Evolutionary conservation across 2,113 vertebrate species (phyloP), one percentile per base, ranked within the genome.

Genomic region (Chauna torquata): DNA sequence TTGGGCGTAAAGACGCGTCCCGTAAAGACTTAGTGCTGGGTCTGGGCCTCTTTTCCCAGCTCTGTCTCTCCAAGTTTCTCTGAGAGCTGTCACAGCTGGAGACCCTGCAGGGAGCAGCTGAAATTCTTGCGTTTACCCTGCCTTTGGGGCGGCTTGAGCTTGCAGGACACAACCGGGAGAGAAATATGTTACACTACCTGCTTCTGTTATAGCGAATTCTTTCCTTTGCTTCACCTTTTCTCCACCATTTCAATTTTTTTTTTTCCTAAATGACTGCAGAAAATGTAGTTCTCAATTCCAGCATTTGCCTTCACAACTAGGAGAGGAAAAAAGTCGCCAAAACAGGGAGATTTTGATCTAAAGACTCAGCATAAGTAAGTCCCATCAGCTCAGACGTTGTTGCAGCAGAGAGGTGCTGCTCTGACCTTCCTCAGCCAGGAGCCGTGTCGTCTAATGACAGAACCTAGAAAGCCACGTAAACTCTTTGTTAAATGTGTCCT

Each of bases 401-500:
- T 88, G 65, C 52, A 76, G 27, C 61, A 68, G 70, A 82, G 59
- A 38, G 66, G 57, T 92, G 78, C 24, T 82, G 50, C 36, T 91
- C 54, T 4, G 1, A 45, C 78, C 40, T 90, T 34, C 40, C 27
- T 42, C 34, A 1, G 6, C 61, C 6, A 1, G 81, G 81, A 82
- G 84, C 8, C 0, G 15, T 32, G 57, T 18, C 16, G 5, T 65
- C 78, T 90, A 75, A 84, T 89, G 86, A 58, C 82, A 80, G 86
- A 94, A 28, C 15, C 4, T n/a, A 25, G 27, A 72, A 89, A 0
- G 0, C 40, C 80, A n/a, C 0, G 0, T 52, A 65, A 58, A 19
- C 49, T 59, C 57, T 57, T 92, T 52, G 49, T 86, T 59, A 65
- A 81, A 65, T 69, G 62, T 47, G 30, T 30, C 44, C 36, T 91